A percentile compares a stretch with the other conserved stretches of the same genome.
Conservation (phyloP, 2,888 invertebrate genomes). For the Meiosimyza decipiens region DNA sequence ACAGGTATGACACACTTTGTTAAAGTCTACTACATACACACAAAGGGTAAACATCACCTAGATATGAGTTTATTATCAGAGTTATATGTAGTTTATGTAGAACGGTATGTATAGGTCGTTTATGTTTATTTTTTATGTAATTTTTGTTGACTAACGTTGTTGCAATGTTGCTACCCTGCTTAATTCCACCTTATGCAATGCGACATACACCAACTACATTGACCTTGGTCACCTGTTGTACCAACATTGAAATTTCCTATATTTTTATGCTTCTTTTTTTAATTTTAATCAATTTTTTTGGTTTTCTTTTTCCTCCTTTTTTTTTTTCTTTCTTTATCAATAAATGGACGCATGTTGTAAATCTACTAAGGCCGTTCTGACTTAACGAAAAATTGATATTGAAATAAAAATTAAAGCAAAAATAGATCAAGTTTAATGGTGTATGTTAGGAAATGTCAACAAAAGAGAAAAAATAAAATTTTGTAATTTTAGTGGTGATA, state of each 20-base stretch:
- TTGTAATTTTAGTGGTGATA: neutral
- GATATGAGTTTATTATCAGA: no score
- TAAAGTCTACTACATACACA: no score
- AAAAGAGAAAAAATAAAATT: no score
- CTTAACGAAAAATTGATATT: neutral
- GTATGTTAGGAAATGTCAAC: no score
- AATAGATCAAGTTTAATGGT: conserved; percentile 21
- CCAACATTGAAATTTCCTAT: conserved; percentile 38
- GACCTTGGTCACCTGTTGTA: conserved; percentile 59
- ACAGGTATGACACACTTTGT: no score
- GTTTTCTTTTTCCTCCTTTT: no score
- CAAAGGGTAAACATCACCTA: no score
- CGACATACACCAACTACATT: conserved; percentile 38
- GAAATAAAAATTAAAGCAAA: conserved; percentile 3
- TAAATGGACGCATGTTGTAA: conserved; percentile 1
- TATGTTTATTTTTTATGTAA: no score
- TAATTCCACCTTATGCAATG: neutral
- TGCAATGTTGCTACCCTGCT: no score
- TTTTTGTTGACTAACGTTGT: no score
- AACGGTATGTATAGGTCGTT: no score
- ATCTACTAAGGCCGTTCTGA: neutral
- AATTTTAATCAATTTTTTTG: neutral
- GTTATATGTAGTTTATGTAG: no score
- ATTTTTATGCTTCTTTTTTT: neutral
- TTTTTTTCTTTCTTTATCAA: neutral